A percentile compares a stretch with the other conserved stretches of the same genome.
phyloP scores from a whole-genome alignment of 2,888 invertebrate genomes.

The Agrilus biguttatus region DNA sequence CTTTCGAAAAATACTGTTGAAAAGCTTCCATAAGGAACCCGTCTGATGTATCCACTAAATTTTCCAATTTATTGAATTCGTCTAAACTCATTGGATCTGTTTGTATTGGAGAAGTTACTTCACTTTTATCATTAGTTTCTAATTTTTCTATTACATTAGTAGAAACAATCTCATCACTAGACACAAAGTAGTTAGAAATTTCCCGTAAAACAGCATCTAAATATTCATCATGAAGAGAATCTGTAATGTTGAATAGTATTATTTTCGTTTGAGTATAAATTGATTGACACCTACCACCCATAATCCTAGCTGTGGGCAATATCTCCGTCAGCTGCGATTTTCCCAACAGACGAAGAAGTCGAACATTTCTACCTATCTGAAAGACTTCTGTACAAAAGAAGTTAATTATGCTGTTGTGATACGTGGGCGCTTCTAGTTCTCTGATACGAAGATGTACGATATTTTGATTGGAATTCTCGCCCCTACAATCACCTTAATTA shows the following conservation, averaged over 20 bases:
- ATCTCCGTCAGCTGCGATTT: slow-evolving; percentile 18
- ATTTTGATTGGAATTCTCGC: too few relatives aligned
- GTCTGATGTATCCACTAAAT: slow-evolving; percentile 22
- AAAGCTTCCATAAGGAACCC: slow-evolving; percentile 34
- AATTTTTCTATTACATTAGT: too few relatives aligned
- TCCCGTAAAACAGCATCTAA: slow-evolving; percentile 18
- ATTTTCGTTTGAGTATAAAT: neutral
- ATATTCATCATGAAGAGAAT: slow-evolving; percentile 24
- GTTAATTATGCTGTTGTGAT: slow-evolving; percentile 18
- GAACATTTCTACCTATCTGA: slow-evolving; percentile 26
- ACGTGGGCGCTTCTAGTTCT: neutral
- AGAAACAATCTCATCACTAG: too few relatives aligned
- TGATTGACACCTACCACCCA: neutral
- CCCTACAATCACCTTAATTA: too few relatives aligned
- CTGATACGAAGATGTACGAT: too few relatives aligned
- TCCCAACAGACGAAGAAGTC: slow-evolving; percentile 21
- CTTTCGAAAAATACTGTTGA: slow-evolving; percentile 16
- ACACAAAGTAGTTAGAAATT: slow-evolving; percentile 14
- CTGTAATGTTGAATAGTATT: slow-evolving; percentile 13
- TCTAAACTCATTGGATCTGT: slow-evolving; percentile 9
- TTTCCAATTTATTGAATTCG: slow-evolving; percentile 19
- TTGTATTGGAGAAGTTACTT: too few relatives aligned
- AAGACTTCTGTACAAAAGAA: slow-evolving; percentile 21
- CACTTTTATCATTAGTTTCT: too few relatives aligned
- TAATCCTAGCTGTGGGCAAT: too few relatives aligned